Percentiles rank a stretch among this genome's conserved stretches.
Conservation (phyloP, 2,113 vertebrate species). For the Tupaia chinensis region DNA sequence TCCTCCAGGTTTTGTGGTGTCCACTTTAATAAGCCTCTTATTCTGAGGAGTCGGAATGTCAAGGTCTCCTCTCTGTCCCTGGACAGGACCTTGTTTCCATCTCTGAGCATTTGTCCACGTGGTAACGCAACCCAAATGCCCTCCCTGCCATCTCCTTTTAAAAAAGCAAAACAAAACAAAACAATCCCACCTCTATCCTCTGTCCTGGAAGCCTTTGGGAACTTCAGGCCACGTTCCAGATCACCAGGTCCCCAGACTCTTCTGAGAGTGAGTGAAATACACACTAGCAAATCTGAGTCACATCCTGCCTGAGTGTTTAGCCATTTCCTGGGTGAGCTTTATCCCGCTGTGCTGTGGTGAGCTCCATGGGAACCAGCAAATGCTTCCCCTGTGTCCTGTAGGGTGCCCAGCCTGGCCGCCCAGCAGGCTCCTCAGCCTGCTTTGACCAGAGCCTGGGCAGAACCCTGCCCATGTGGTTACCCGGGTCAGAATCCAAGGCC, state of each 20-base stretch:
- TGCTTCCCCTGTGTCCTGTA: not conserved
- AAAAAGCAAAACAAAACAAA: not conserved
- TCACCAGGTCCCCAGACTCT: not conserved
- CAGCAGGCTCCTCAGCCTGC: not conserved
- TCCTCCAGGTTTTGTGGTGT: not conserved
- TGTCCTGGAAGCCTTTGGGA: not conserved
- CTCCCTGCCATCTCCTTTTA: not conserved
- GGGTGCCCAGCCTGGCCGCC: not conserved
- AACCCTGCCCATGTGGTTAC: not conserved
- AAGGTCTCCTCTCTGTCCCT: not conserved
- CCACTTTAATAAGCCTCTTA: not conserved
- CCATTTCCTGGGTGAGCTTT: not conserved
- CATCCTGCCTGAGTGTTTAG: not conserved
- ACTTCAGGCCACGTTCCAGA: not conserved
- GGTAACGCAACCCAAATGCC: not conserved
- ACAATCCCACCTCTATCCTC: not conserved
- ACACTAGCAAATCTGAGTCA: not conserved
- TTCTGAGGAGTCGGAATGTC: not conserved
- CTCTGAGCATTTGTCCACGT: not conserved
- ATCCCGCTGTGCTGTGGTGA: not conserved
- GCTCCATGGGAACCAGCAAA: not conserved
- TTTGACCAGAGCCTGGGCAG: not conserved
- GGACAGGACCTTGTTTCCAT: not conserved
- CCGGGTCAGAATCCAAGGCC: constrained; percentile 6
- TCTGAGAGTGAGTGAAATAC: not conserved